These are phyloP conservation scores for Buceros bicornis DNA, from an alignment of 2,797 vertebrate genomes.

Conservation along the genomic window DNA sequence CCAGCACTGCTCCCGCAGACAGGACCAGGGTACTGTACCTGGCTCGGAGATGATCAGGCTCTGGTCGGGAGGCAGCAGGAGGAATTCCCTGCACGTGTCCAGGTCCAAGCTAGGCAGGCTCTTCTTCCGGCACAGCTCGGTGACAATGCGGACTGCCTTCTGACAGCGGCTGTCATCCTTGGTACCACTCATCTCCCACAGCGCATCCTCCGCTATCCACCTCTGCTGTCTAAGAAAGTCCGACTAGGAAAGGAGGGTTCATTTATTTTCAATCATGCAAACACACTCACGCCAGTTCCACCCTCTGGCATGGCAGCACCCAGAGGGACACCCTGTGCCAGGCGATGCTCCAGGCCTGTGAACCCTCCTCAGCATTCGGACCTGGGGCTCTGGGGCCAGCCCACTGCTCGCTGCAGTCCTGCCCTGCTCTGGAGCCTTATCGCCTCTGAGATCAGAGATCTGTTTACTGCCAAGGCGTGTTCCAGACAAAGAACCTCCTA, in stretches of 20 bases:
- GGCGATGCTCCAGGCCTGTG: neutral
- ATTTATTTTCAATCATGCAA: neutral
- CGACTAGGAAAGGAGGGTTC: neutral
- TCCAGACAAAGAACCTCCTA: constrained; percentile 75
- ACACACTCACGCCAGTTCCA: neutral
- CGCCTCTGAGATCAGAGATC: constrained; percentile 64
- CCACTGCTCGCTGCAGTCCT: neutral
- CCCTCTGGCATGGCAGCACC: neutral
- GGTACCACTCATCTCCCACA: constrained; percentile 76
- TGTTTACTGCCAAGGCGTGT: constrained; percentile 72
- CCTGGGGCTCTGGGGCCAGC: neutral
- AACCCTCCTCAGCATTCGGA: neutral
- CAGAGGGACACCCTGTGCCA: neutral
- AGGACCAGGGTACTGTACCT: constrained; percentile 48
- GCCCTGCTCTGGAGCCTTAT: constrained; percentile 23
- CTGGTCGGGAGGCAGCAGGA: constrained; percentile 80
- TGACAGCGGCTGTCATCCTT: constrained; percentile 76
- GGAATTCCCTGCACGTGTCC: constrained; percentile 85
- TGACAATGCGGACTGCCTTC: constrained; percentile 80
- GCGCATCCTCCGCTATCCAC: constrained; percentile 63
- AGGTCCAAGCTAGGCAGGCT: constrained; percentile 80
- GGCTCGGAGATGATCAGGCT: constrained; percentile 74
- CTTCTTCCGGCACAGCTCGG: constrained; percentile 78
- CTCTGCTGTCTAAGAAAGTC: constrained; percentile 15
- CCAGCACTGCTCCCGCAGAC: neutral